A percentile compares a stretch with the other conserved stretches of the same genome.
phyloP scores from a whole-genome alignment of 2,888 invertebrate species.

The Tyria jacobaeae region DNA sequence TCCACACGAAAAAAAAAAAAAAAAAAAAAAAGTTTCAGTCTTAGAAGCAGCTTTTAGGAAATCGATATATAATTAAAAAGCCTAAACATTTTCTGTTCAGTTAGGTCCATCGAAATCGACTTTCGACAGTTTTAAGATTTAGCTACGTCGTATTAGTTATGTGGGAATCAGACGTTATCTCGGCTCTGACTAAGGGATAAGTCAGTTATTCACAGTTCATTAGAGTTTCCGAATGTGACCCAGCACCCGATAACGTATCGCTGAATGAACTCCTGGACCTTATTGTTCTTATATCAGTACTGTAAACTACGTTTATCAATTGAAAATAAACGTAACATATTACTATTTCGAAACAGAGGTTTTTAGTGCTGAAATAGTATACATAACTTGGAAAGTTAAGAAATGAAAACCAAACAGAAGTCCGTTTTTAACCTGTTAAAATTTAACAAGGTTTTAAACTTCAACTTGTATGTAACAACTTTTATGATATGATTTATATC shows the following conservation, averaged over 20 bases:
- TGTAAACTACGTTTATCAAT: conserved; percentile 32
- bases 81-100: conserved; percentile 38
- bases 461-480: no score
- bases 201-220: conserved; percentile 62
- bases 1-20: no score
- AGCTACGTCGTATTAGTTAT: conserved; percentile 1
- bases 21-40: conserved; percentile 35
- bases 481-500: no score
- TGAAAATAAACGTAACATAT: conserved; percentile 11
- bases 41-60: conserved; percentile 32
- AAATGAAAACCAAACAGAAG: conserved; percentile 2
- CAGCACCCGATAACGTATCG: conserved; percentile 58
- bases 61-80: conserved; percentile 29
- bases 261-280: conserved; percentile 53
- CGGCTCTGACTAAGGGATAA: conserved; percentile 40
- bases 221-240: conserved; percentile 62
- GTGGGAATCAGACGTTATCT: no score
- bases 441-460: neutral
- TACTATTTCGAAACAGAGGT: neutral
- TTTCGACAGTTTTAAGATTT: neutral
- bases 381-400: neutral
- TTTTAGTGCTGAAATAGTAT: neutral
- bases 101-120: conserved; percentile 34
- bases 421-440: neutral
- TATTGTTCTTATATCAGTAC: conserved; percentile 37